Evolutionary conservation across 2,888 invertebrate genomes (phyloP).

Genomic region (Drosophila longiperda): DNA sequence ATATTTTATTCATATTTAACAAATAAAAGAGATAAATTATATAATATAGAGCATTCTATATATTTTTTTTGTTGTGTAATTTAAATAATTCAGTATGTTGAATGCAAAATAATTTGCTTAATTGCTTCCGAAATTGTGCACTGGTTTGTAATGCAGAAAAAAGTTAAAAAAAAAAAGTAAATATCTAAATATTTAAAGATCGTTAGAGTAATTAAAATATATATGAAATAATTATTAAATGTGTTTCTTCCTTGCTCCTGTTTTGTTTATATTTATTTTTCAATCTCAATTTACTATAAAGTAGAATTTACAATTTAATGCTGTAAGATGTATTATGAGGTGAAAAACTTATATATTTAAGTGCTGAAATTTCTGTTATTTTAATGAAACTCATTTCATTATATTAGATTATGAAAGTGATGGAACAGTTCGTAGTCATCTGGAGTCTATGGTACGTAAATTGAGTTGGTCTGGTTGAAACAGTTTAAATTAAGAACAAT

Average conservation of each 20-base stretch:
- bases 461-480: not conserved
- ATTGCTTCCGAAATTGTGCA: not conserved
- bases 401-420: not conserved
- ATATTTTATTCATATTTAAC: constrained; percentile 17
- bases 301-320: not conserved
- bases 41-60: not conserved
- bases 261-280: not conserved
- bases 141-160: not conserved
- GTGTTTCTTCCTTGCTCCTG: not conserved
- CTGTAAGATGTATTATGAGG: not conserved
- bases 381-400: not conserved
- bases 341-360: not conserved
- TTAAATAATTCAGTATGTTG: not conserved
- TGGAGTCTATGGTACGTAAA: not conserved
- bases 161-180: too few species aligned
- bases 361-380: not conserved
- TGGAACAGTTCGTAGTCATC: not conserved
- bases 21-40: not conserved
- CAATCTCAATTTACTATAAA: not conserved
- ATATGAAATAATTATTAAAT: not conserved
- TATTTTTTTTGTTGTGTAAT: not conserved
- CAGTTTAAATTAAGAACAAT: not conserved
- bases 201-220: not conserved
- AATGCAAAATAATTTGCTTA: not conserved
- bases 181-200: not conserved